These are phyloP conservation scores for Saturnia pavonia DNA, from an alignment of 2,888 invertebrate genomes.

Conservation along the genomic window DNA sequence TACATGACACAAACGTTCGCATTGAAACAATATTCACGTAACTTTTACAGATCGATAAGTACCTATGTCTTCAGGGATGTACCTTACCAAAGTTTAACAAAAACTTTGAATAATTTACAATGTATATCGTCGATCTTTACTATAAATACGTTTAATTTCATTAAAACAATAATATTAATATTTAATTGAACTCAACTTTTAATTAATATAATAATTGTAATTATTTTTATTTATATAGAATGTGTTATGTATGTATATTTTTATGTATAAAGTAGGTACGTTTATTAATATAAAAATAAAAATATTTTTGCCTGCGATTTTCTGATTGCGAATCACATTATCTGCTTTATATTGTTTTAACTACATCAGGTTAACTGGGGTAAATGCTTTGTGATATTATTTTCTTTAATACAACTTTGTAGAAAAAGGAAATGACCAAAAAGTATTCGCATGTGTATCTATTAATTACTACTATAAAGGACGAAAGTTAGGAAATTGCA, in stretches of 20 bases:
- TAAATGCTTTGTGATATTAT: no score
- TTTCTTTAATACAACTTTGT: no score
- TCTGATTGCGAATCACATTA: background rate
- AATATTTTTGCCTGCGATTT: background rate
- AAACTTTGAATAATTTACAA: background rate
- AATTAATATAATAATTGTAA: background rate
- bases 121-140: background rate
- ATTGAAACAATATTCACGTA: constrained; percentile 73
- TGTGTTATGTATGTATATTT: background rate
- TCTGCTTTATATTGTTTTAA: background rate
- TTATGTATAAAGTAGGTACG: background rate
- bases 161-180: constrained; percentile 1
- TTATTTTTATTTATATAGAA: background rate
- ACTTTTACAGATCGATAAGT: constrained; percentile 56
- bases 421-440: background rate
- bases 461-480: no score
- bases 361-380: no score
- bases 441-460: background rate
- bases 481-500: background rate
- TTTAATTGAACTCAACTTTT: background rate
- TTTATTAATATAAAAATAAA: background rate
- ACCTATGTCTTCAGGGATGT: constrained; percentile 6
- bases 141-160: background rate
- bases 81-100: background rate
- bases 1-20: constrained; percentile 62